Evolutionary conservation across 1,140 invertebrate species (phyloP).

Genomic region (Zaprionus kolodkinae): DNA sequence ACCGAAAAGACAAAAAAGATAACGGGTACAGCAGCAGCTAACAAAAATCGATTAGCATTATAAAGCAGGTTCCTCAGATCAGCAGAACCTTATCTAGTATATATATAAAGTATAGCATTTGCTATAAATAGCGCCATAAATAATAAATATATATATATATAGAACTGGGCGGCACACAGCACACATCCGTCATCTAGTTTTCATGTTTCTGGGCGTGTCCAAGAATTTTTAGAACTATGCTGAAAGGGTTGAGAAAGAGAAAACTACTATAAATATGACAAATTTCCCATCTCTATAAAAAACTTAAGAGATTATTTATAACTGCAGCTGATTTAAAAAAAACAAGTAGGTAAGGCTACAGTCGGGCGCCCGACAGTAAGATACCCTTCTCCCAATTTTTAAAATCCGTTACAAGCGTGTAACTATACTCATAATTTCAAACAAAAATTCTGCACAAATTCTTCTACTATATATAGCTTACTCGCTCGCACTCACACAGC

Average conservation of each 20-base stretch:
- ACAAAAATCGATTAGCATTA: not conserved
- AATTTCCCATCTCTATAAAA: no score
- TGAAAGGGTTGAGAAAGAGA: not conserved
- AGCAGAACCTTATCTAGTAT: not conserved
- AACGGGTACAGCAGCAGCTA: not conserved
- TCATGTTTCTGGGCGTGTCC: slow-evolving; percentile 1
- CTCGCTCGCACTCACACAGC: no score
- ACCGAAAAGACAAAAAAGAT: slow-evolving; percentile 40
- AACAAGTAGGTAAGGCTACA: no score
- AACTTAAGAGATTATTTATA: not conserved
- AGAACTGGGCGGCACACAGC: not conserved
- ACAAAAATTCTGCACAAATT: no score
- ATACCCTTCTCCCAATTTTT: no score
- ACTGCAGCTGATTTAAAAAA: not conserved
- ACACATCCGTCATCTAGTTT: slow-evolving; percentile 1
- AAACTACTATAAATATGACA: no score
- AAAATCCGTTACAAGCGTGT: no score
- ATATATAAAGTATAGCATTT: not conserved
- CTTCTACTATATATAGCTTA: no score
- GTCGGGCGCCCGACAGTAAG: no score
- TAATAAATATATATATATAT: not conserved
- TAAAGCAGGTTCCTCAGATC: not conserved
- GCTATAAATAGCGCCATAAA: not conserved
- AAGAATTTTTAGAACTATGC: not conserved
- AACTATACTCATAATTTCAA: no score